These are phyloP conservation scores for Pseudopodoces humilis DNA, from an alignment of 2,113 vertebrate genomes.

Conservation along the genomic window DNA sequence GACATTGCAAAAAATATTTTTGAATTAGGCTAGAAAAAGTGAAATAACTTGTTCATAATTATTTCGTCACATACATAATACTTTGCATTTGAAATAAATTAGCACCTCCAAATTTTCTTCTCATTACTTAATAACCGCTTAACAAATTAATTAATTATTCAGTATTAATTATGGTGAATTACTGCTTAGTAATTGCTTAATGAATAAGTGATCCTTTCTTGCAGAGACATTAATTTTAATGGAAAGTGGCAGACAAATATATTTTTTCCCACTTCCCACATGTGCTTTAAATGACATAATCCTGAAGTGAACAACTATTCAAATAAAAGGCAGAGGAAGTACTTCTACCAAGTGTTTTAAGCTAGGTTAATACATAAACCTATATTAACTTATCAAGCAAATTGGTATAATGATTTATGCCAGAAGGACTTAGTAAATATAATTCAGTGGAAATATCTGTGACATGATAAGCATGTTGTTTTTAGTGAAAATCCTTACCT, in stretches of 20 bases:
- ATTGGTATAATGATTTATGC: not conserved
- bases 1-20: not conserved
- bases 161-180: not conserved
- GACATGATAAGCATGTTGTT: fast-evolving
- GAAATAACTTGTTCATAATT: not conserved
- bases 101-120: not conserved
- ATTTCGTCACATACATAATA: not conserved
- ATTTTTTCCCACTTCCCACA: not conserved
- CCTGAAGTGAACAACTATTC: not conserved
- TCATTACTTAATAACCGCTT: not conserved
- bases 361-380: not conserved
- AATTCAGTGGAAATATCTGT: not conserved
- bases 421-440: not conserved
- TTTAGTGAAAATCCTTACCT: not conserved
- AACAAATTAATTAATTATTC: not conserved
- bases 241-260: not conserved
- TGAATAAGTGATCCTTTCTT: not conserved
- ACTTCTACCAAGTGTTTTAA: not conserved
- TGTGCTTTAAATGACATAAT: not conserved
- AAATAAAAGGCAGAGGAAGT: not conserved
- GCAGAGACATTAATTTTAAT: not conserved
- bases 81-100: not conserved
- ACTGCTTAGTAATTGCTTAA: not conserved
- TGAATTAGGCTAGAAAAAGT: not conserved
- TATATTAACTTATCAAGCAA: not conserved